These are phyloP conservation scores for Brachionus rotundiformis DNA, from an alignment of 1,140 invertebrate genomes.

Conservation along the genomic window DNA sequence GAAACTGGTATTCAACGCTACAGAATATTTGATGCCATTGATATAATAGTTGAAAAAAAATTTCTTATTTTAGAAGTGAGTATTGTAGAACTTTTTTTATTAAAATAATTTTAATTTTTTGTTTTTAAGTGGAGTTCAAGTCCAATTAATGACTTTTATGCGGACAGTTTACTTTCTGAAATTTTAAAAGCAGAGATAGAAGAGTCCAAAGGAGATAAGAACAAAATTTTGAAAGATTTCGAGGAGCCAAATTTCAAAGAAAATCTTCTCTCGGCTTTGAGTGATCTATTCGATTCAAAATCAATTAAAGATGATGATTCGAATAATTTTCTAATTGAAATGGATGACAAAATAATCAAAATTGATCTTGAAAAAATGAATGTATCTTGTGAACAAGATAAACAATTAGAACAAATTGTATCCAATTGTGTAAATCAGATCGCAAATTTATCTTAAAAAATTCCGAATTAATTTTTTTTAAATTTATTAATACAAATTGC, in stretches of 20 bases:
- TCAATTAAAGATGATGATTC: background rate
- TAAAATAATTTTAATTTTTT: background rate
- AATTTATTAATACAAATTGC: background rate
- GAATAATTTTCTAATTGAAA: constrained; percentile 14
- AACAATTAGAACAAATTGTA: constrained; percentile 48
- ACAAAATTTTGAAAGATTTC: background rate
- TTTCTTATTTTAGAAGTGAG: constrained; percentile 78
- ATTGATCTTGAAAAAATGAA: background rate
- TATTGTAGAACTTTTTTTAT: constrained; percentile 6
- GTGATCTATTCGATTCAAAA: constrained; percentile 4
- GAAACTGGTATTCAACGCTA: background rate
- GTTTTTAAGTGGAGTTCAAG: constrained; percentile 81
- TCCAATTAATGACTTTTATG: constrained; percentile 95
- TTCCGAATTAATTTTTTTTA: background rate
- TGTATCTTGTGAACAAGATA: constrained; percentile 33
- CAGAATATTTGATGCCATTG: constrained; percentile 70
- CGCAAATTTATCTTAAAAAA: constrained; percentile 2
- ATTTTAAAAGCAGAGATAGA: constrained; percentile 60
- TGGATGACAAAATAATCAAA: background rate
- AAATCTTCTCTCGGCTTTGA: background rate
- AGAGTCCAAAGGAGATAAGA: background rate
- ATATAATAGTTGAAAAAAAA: constrained; percentile 79
- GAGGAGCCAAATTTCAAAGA: background rate
- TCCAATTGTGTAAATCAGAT: constrained; percentile 37
- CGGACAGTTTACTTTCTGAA: constrained; percentile 84